Base-by-base conservation (phyloP, 1,140 invertebrate species). In the Ips nitidus region DNA sequence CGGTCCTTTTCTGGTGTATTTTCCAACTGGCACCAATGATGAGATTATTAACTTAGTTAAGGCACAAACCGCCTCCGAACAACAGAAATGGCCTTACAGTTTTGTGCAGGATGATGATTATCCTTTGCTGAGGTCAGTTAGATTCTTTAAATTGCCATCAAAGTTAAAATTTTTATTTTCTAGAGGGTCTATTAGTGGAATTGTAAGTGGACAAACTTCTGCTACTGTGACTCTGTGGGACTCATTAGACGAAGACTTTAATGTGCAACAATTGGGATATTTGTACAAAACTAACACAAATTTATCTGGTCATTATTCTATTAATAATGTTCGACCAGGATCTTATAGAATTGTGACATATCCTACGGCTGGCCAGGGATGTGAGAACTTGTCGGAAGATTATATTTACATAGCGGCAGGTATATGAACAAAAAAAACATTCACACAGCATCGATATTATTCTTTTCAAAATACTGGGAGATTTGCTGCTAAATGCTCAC, bases 11-110 rank as follows among this genome's bases (percentile, higher is more conserved):
- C 60, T 67, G 37, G 3, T 60, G 22, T 52, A 67, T 40, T 60
- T 52, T 6, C 66, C 57, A 22, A 60, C 66, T 36, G 66, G 66
- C 4, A 43, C 38, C 22, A 39, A 53, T 60, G 66, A 38, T 4
- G 22, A 59, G 7, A 60, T 59, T 45, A 7, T 59, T 4, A 37
- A 4, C 6, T 6, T 45, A 2, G 65, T 67, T 41, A 38, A 52
- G 41, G 41, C 47, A 37, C 57, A 67, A 52, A 57, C 59, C 7
- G 37, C 1, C 3, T 52, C 37, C 41, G 65, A 67, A 36, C 22
- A 59, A 42, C 56, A 22, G 41, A 67, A 60, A n/a, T 67, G 65
- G 57, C 65, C 65, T 6, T 67, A 67, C 43, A 40, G 2, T n/a
- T 67, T 45, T 39, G 45, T 67, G 3, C 6, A 37, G 40, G 65